Evolutionary conservation across 2,113 vertebrate species (phyloP).

Genomic region (Salvator merianae): DNA sequence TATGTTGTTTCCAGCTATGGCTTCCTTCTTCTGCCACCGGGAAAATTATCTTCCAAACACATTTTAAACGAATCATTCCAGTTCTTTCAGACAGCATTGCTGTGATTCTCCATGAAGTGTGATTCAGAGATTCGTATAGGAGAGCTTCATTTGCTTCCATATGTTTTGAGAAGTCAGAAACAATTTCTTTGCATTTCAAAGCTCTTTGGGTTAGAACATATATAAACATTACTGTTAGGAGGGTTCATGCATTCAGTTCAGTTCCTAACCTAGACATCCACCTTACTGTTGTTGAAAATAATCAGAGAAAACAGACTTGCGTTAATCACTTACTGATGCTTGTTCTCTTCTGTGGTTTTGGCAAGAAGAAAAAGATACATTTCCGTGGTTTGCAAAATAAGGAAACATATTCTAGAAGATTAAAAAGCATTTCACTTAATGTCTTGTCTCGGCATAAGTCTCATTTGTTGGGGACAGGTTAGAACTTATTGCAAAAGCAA

Average conservation of each 20-base stretch:
- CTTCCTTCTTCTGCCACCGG: not conserved
- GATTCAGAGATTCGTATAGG: not conserved
- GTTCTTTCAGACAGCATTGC: not conserved
- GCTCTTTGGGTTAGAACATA: slow-evolving; percentile 50
- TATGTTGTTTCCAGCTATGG: not conserved
- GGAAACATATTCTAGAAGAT: slow-evolving; percentile 45
- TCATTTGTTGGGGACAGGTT: not conserved
- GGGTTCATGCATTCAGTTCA: slow-evolving; percentile 44
- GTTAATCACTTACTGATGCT: slow-evolving; percentile 69
- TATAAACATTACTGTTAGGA: slow-evolving; percentile 26
- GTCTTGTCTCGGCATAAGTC: not conserved
- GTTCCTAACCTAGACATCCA: slow-evolving; percentile 35
- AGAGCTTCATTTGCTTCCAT: not conserved
- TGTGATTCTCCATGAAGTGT: not conserved
- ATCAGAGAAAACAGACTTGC: slow-evolving; percentile 55
- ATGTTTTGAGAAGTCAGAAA: not conserved
- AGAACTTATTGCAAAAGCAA: not conserved
- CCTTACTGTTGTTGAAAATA: slow-evolving; percentile 59
- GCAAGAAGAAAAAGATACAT: slow-evolving; percentile 64
- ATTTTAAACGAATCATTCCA: not conserved
- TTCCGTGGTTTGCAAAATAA: slow-evolving; percentile 58
- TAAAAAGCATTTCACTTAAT: slow-evolving; percentile 8
- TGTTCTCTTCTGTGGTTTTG: slow-evolving; percentile 62
- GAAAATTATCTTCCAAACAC: not conserved
- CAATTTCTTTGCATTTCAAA: slow-evolving; percentile 19